A percentile compares a stretch with the other conserved stretches of the same genome.
Conservation (phyloP, 2,113 vertebrate genomes). For the Shinisaurus crocodilurus region DNA sequence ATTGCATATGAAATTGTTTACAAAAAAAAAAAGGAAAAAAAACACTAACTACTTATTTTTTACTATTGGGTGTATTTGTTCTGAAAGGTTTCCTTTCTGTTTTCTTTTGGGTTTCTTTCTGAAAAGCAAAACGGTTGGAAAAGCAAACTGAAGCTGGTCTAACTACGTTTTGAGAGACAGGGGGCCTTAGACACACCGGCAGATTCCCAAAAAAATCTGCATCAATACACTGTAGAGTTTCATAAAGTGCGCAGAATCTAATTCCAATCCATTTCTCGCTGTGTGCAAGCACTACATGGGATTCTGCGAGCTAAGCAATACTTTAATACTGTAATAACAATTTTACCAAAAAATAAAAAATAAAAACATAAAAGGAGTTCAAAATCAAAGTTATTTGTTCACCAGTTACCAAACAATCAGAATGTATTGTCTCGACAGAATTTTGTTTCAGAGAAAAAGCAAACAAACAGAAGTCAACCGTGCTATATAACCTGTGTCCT, state of each 20-base stretch:
- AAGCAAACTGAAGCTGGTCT: constrained; percentile 45
- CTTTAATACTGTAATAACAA: constrained; percentile 81
- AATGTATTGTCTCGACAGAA: constrained; percentile 72
- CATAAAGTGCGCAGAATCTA: constrained; percentile 67
- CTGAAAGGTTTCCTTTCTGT: constrained; percentile 61
- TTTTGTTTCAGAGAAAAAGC: constrained; percentile 54
- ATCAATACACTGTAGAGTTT: constrained; percentile 72
- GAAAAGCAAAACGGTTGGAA: constrained; percentile 48
- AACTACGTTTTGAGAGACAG: constrained; percentile 48
- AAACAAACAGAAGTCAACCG: constrained; percentile 50
- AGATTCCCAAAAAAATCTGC: constrained; percentile 57
- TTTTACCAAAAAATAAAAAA: constrained; percentile 68
- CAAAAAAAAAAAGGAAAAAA: constrained; percentile 74
- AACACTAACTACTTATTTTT: constrained; percentile 81
- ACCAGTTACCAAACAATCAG: constrained; percentile 67
- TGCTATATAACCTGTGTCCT: constrained; percentile 61
- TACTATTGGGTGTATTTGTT: constrained; percentile 70
- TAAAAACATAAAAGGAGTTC: constrained; percentile 36
- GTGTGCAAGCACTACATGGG: constrained; percentile 72
- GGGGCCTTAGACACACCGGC: constrained; percentile 65
- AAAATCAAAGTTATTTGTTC: constrained; percentile 59
- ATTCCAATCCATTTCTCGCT: constrained; percentile 55
- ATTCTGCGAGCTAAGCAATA: constrained; percentile 83
- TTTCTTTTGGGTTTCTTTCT: constrained; percentile 54
- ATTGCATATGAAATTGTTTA: constrained; percentile 86